These are phyloP conservation scores for Erynnis tages DNA, from an alignment of 2,888 invertebrate species.

Conservation along the genomic window DNA sequence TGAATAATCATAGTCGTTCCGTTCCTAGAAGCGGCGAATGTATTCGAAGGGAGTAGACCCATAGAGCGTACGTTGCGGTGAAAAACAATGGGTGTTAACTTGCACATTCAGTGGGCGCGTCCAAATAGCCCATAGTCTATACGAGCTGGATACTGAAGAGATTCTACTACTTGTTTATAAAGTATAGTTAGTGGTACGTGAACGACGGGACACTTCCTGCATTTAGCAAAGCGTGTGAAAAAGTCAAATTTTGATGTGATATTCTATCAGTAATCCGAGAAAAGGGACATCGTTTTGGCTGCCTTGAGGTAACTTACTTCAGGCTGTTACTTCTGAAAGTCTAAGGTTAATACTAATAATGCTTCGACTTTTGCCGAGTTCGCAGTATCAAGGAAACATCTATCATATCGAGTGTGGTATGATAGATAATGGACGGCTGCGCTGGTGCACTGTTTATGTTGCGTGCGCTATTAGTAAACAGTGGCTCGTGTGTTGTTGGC, in stretches of 20 bases:
- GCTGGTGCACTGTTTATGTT: conserved; percentile 4
- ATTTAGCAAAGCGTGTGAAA: no score
- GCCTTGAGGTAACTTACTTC: no score
- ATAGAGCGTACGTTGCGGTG: conserved; percentile 29
- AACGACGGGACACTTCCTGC: no score
- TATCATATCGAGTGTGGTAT: no score
- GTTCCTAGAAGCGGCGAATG: conserved; percentile 56
- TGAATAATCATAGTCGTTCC: conserved; percentile 55
- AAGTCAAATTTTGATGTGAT: no score
- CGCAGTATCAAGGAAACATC: no score
- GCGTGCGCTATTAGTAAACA: conserved; percentile 42
- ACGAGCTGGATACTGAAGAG: conserved; percentile 51
- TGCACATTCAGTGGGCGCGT: conserved; percentile 48
- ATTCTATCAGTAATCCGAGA: no score
- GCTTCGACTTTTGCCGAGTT: no score
- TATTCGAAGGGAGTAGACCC: neutral
- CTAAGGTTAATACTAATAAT: no score
- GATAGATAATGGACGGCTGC: conserved; percentile 9
- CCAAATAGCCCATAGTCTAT: conserved; percentile 42
- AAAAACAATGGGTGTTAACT: conserved; percentile 66
- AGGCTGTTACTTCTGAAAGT: no score
- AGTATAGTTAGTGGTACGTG: no score
- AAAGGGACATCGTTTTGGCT: no score
- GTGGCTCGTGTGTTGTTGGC: conserved; percentile 31
- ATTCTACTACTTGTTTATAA: neutral